Base-by-base conservation (phyloP, 2,797 vertebrate genomes). In the Danionella dracula region DNA sequence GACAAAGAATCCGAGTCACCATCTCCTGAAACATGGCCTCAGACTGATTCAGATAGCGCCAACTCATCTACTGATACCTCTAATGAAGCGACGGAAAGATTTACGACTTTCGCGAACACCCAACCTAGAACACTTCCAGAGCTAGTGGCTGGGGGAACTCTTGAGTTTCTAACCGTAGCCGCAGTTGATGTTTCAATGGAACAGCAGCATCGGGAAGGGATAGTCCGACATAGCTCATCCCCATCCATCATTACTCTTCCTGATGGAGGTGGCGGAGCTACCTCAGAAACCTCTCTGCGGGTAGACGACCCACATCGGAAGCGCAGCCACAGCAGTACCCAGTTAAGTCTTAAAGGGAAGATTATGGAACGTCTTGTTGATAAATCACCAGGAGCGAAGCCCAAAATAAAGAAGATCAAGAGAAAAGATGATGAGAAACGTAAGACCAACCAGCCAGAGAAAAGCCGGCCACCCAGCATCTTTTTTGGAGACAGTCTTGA, bases 401-500 rank as follows among this genome's bases (percentile, higher is more conserved):
- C 97, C 15, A 99, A 98, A 82, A 85, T 92, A 58, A 98, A 95
- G 85, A 94, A 92, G 61, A 76, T 82, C 66, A 95, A 91, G 78
- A 92, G 92, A 74, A 97, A 97, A 64, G 94, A 93, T 55, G 93
- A 88, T 58, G 86, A 86, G 70, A 81, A 80, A 58, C 85, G 90
- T 75, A 97, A 95, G 76, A 89, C 92, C 41, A 76, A 61, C 21
- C 91, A 92, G 70, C 83, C 86, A 2, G 94, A 98, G 58, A 96
- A 94, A 68, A 75, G 87, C 29, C 91, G 89, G 8, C 93, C 92
- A 50, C 89, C 92, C 49, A 94, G 84, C 12, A 91, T 99, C 59
- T 98, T 98, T 81, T 99, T 99, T n/a, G 95, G 95, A 4, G 96
- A 99, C 78, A 97, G 94, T 66, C 88, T 99, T 61, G 97, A 99